These are phyloP conservation scores for Pituophis catenifer DNA, from an alignment of 2,113 vertebrate genomes.

Conservation along the genomic window DNA sequence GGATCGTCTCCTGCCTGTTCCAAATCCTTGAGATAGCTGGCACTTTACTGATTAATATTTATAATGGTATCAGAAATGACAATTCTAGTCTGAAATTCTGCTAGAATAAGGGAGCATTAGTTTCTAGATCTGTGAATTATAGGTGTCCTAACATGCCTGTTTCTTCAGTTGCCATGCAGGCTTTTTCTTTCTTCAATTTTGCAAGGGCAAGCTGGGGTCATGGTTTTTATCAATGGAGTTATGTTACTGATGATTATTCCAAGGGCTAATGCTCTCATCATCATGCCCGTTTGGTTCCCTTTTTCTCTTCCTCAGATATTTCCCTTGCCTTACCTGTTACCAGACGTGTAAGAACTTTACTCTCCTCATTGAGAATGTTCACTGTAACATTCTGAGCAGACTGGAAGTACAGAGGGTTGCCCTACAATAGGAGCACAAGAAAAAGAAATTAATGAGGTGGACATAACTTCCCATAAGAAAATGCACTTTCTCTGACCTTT, in stretches of 20 bases:
- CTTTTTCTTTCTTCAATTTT: slow-evolving; percentile 24
- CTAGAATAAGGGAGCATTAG: slow-evolving; percentile 45
- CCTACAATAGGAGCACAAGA: slow-evolving; percentile 74
- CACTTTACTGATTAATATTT: not conserved
- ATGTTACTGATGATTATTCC: not conserved
- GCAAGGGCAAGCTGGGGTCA: slow-evolving; percentile 7
- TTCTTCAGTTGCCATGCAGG: slow-evolving; percentile 6
- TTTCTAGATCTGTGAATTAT: slow-evolving; percentile 15
- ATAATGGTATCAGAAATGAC: slow-evolving; percentile 34
- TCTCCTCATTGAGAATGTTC: slow-evolving; percentile 91
- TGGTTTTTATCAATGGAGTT: slow-evolving; percentile 12
- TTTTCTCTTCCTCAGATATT: not conserved
- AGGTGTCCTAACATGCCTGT: slow-evolving; percentile 10
- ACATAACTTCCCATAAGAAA: not conserved
- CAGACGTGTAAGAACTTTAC: slow-evolving; percentile 89
- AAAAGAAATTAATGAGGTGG: slow-evolving; percentile 36
- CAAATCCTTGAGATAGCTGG: not conserved
- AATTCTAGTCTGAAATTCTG: slow-evolving; percentile 45
- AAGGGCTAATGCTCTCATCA: not conserved
- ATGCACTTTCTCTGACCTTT: not conserved
- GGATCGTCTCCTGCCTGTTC: slow-evolving; percentile 45
- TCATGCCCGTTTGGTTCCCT: not conserved
- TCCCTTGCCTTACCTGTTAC: slow-evolving; percentile 83
- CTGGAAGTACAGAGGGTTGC: slow-evolving; percentile 92
- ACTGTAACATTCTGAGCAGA: slow-evolving; percentile 95